phyloP scores from a whole-genome alignment of 2,888 invertebrate species.

The Drosophila melanosoma region DNA sequence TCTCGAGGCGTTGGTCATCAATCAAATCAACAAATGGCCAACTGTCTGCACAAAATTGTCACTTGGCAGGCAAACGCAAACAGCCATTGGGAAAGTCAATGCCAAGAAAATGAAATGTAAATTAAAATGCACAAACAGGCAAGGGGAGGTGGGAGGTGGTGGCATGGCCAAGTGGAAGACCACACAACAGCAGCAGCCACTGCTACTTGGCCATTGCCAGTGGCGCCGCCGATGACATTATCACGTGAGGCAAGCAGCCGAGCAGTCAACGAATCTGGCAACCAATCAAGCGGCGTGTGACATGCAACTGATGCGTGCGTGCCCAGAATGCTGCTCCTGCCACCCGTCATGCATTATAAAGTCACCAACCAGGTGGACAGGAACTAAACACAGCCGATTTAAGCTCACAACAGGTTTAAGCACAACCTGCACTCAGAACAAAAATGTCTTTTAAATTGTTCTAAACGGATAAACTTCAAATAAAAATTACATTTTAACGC shows the following conservation, averaged over 20 bases:
- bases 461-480: background rate
- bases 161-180: constrained; percentile 25
- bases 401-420: background rate
- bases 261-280: constrained; percentile 74
- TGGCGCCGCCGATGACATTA: constrained; percentile 29
- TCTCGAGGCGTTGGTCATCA: constrained; percentile 64
- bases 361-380: constrained; percentile 35
- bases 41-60: constrained; percentile 57
- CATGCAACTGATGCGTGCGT: constrained; percentile 77
- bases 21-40: constrained; percentile 75
- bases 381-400: background rate
- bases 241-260: constrained; percentile 58
- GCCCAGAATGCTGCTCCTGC: constrained; percentile 44
- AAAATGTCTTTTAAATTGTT: background rate
- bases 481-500: background rate
- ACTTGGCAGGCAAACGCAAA: constrained; percentile 20
- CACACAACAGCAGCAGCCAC: constrained; percentile 19
- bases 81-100: constrained; percentile 26
- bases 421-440: background rate
- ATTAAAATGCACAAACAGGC: constrained; percentile 61
- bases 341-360: constrained; percentile 58
- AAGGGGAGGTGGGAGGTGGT: constrained; percentile 3
- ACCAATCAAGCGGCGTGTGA: constrained; percentile 79
- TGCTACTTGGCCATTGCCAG: constrained; percentile 47
- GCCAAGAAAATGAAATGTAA: constrained; percentile 72